These are phyloP conservation scores for Beroe forskalii DNA, from an alignment of 37 sponge, comb jelly and placozoan species.

Conservation along the genomic window DNA sequence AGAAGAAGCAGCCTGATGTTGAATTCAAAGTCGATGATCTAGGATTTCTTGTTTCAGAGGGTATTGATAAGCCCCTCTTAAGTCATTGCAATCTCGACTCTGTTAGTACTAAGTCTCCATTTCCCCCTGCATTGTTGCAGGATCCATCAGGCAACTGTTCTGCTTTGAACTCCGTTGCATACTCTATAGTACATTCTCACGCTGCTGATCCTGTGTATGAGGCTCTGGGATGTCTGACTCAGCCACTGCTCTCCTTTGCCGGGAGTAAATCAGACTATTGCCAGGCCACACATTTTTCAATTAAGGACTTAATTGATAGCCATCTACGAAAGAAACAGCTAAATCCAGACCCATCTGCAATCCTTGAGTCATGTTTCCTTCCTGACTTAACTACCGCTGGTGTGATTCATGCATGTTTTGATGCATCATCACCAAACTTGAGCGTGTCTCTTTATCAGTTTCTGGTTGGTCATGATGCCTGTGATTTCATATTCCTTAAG, in stretches of 20 bases:
- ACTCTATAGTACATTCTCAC: neutral
- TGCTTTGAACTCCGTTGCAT: slow-evolving; percentile 10
- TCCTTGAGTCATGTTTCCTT: neutral
- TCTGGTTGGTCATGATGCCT: neutral
- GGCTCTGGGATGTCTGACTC: neutral
- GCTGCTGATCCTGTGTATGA: neutral
- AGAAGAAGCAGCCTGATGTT: neutral
- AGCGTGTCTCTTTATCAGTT: neutral
- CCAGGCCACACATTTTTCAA: neutral
- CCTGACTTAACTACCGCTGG: neutral
- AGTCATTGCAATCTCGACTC: neutral
- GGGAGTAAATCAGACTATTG: neutral
- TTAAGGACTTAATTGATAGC: neutral
- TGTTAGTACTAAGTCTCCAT: neutral
- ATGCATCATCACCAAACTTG: neutral
- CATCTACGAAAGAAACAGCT: neutral
- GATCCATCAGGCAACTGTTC: neutral
- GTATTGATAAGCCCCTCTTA: neutral
- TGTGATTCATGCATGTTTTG: neutral
- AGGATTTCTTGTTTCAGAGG: neutral
- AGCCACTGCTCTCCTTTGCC: neutral
- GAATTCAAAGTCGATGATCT: neutral
- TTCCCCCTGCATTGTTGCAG: neutral
- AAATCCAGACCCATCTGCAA: neutral
- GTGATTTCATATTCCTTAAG: neutral